phyloP scores from a whole-genome alignment of 2,113 vertebrate species.

The Carettochelys insculpta region DNA sequence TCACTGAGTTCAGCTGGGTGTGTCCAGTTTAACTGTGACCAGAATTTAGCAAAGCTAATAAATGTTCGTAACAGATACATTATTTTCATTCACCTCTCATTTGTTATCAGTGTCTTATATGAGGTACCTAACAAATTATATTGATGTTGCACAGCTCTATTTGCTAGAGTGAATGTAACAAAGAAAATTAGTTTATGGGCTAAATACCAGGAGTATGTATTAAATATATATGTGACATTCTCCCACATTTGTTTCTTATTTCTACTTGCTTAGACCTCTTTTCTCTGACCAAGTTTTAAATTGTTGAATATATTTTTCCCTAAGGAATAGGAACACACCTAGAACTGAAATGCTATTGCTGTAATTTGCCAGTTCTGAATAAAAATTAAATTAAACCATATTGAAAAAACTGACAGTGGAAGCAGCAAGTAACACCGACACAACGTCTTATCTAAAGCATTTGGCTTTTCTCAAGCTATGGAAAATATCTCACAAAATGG shows the following conservation, averaged over 20 bases:
- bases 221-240: not conserved
- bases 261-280: not conserved
- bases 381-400: not conserved
- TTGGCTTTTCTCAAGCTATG: not conserved
- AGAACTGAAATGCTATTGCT: not conserved
- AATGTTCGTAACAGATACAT: too few species aligned
- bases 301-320: not conserved
- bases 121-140: too few species aligned
- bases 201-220: too few species aligned
- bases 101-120: too few species aligned
- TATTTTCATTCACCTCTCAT: too few species aligned
- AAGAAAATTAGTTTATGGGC: too few species aligned
- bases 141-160: too few species aligned
- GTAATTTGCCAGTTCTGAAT: not conserved
- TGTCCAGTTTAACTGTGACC: too few species aligned
- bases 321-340: not conserved
- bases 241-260: accelerated
- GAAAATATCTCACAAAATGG: not conserved
- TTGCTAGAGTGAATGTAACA: too few species aligned
- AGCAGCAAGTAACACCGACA: not conserved
- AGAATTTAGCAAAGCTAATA: too few species aligned
- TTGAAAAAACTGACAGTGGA: not conserved
- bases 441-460: not conserved
- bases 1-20: too few species aligned
- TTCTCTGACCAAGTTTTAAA: not conserved